Percentiles rank a stretch among this genome's conserved stretches.
Conservation (phyloP, 30 jellyfish, hydroid and myxozoan genomes). For the Hydractinia symbiolongicarpus region DNA sequence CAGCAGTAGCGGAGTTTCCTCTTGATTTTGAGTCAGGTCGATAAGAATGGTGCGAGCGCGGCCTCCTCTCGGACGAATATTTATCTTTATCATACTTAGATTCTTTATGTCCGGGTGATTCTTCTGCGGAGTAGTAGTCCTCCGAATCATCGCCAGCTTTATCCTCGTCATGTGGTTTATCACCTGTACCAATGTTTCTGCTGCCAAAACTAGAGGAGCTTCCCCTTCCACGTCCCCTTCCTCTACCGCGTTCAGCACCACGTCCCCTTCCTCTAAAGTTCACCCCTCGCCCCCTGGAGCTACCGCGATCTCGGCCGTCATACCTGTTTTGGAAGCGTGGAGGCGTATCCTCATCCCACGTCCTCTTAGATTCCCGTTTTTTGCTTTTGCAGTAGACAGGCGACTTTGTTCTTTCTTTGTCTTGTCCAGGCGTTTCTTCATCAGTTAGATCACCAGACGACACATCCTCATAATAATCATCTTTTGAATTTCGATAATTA, state of each 20-base stretch:
- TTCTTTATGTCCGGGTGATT: not conserved
- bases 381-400: not conserved
- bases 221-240: conserved; percentile 26
- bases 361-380: not conserved
- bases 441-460: not conserved
- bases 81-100: not conserved
- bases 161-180: not conserved
- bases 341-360: conserved; percentile 24
- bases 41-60: not conserved
- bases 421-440: not conserved
- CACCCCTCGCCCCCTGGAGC: conserved; percentile 9
- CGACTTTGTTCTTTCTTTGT: not conserved
- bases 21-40: not conserved
- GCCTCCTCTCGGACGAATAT: not conserved
- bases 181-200: not conserved
- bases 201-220: not conserved
- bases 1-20: not conserved
- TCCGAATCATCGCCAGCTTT: not conserved
- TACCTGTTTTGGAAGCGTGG: conserved; percentile 17
- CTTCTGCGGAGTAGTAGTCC: not conserved
- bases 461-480: conserved; percentile 1
- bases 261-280: not conserved
- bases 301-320: not conserved
- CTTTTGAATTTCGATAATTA: not conserved
- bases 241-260: conserved; percentile 32